A percentile compares a stretch with the other conserved stretches of the same genome.
These are phyloP conservation scores for Turritopsis rubra DNA, from an alignment of 30 jellyfish, hydroid and myxozoan genomes.

Conservation along the genomic window DNA sequence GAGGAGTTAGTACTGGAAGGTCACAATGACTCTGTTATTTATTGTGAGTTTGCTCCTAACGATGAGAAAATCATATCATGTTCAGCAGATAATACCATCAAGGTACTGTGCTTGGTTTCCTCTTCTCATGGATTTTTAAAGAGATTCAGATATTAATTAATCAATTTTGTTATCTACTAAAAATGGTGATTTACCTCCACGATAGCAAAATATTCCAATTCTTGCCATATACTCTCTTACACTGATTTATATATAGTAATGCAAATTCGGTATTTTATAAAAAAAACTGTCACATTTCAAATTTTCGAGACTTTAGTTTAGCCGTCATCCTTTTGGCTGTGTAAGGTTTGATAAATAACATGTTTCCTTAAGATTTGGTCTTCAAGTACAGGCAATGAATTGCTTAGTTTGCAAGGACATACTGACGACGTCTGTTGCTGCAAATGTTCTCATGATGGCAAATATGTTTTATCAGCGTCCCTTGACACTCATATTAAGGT, in stretches of 20 bases:
- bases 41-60: constrained; percentile 82
- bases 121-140: not conserved
- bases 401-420: constrained; percentile 51
- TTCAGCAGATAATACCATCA: constrained; percentile 66
- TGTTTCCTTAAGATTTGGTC: constrained; percentile 52
- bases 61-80: constrained; percentile 45
- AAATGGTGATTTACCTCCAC: no score
- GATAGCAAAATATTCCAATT: no score
- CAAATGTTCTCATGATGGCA: constrained; percentile 31
- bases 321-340: no score
- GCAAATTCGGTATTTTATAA: no score
- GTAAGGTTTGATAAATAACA: no score
- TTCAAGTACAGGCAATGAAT: constrained; percentile 41
- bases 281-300: no score
- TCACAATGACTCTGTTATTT: constrained; percentile 52
- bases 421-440: constrained; percentile 65
- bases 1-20: constrained; percentile 48
- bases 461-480: constrained; percentile 45
- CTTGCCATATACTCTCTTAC: no score
- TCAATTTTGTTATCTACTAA: no score
- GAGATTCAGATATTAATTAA: not conserved
- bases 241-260: no score
- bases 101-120: constrained; percentile 49
- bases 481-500: constrained; percentile 57
- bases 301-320: no score